Evolutionary conservation across 2,113 vertebrate species (phyloP), one percentile per base, ranked within the genome.

Genomic region (Indri indri): DNA sequence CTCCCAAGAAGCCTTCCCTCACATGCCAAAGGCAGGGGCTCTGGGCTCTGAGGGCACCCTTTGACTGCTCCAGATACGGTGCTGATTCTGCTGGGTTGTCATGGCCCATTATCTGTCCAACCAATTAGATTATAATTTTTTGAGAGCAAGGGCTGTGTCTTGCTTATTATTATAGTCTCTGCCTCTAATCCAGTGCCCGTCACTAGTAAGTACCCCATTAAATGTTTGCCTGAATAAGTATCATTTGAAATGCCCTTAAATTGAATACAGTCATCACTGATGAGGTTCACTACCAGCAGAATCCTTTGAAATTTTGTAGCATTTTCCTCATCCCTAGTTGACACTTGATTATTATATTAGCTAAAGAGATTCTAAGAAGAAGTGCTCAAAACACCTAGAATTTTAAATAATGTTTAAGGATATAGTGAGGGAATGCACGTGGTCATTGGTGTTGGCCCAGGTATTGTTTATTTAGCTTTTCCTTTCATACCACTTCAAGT

Each of bases 301-400:
- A 65, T 27, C 71, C 82, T 90, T 81, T 65, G 80, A 96, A 93
- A 89, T 34, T 34, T 25, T 57, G 25, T 85, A 73, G 79, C 82
- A 89, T 45, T 89, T 87, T 66, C 70, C 45, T 80, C 59, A 82
- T 77, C 59, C 25, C 91, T 71, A 22, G n/a, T 54, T 91, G 71
- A 81, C 54, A 17, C 61, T 81, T 76, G 74, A 84, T 91, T 83
- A 61, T 90, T 90, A 17, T 16, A 3, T 68, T 80, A 85, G 86
- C 68, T 65, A n/a, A 88, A 84, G 68, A 57, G 34, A 77, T 45
- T 91, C 94, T 84, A 63, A 87, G 45, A 80, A 13, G 59, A 77
- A 84, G 70, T 65, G 16, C 88, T 89, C 84, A 82, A 57, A 83
- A 63, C n/a, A 17, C 42, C 11, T 10, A 45, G 34, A 45, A 37